A percentile compares a stretch with the other conserved stretches of the same genome.
Evolutionary conservation across 2,797 vertebrate genomes (phyloP).

Genomic region (Percopsis omiscomaycus): DNA sequence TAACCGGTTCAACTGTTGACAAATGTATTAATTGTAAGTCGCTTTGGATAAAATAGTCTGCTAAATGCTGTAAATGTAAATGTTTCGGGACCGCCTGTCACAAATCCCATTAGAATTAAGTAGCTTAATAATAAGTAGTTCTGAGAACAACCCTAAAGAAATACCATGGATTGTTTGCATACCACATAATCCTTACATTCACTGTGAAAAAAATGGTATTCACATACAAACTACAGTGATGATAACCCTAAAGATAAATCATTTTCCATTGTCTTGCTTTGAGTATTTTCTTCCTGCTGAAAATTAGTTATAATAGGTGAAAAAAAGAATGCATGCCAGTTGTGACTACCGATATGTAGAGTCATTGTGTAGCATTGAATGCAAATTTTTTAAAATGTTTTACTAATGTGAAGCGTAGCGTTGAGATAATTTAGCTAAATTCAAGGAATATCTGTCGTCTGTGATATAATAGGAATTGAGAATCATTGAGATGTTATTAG

Average conservation of each 20-base stretch:
- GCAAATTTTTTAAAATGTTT: not conserved
- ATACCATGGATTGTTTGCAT: constrained; percentile 22
- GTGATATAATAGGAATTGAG: constrained; percentile 41
- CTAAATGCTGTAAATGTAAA: too few relatives aligned
- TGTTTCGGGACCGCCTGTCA: constrained; percentile 26
- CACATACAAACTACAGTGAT: constrained; percentile 38
- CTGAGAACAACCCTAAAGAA: not conserved
- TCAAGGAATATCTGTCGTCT: constrained; percentile 35
- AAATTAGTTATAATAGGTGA: constrained; percentile 10
- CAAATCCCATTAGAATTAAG: constrained; percentile 18
- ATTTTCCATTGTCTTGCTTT: not conserved
- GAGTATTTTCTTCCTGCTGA: constrained; percentile 13
- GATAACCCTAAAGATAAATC: not conserved
- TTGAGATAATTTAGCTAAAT: constrained; percentile 30
- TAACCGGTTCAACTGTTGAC: too few relatives aligned
- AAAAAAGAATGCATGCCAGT: constrained; percentile 27
- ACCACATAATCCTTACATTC: constrained; percentile 41
- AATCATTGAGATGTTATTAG: constrained; percentile 43
- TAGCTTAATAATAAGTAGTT: not conserved
- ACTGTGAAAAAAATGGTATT: constrained; percentile 52
- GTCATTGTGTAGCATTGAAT: not conserved
- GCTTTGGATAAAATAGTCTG: too few relatives aligned
- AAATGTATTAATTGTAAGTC: too few relatives aligned
- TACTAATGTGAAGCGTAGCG: not conserved
- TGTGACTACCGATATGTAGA: not conserved